Conservation (phyloP, 2,797 vertebrate species). For the Phalloptychus januarius region DNA sequence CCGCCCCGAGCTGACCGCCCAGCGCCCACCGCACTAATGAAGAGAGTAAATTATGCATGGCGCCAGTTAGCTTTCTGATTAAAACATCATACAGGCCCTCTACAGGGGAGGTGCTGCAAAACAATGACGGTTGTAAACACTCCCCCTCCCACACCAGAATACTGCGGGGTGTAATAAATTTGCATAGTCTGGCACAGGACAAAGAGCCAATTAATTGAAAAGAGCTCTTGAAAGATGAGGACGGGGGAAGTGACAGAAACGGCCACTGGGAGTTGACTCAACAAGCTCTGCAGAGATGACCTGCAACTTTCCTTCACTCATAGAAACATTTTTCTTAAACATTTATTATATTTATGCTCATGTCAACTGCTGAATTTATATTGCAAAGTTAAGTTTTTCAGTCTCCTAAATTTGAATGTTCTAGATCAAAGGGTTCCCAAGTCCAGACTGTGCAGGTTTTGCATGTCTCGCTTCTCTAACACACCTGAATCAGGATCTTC, state of each 20-base stretch:
- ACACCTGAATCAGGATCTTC: no score
- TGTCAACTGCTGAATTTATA: slow-evolving; percentile 98
- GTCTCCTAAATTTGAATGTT: background rate
- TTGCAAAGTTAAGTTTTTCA: background rate
- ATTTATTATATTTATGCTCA: slow-evolving; percentile 69
- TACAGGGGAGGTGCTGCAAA: slow-evolving; percentile 87
- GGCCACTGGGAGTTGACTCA: slow-evolving; percentile 89
- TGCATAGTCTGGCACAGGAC: slow-evolving; percentile 97
- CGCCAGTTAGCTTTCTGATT: slow-evolving; percentile 96
- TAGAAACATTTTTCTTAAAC: slow-evolving; percentile 5
- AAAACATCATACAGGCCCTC: slow-evolving; percentile 94
- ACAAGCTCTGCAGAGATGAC: slow-evolving; percentile 75
- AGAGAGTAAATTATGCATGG: slow-evolving; percentile 85
- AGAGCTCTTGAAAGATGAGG: slow-evolving; percentile 85
- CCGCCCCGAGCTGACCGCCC: slow-evolving; percentile 73
- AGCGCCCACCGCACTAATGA: slow-evolving; percentile 77
- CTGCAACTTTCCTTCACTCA: slow-evolving; percentile 16
- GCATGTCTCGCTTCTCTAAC: no score
- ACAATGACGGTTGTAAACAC: slow-evolving; percentile 95
- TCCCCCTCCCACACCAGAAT: slow-evolving; percentile 85
- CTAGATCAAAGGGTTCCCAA: background rate
- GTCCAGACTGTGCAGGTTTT: no score
- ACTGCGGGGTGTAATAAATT: slow-evolving; percentile 95
- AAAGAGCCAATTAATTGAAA: slow-evolving; percentile 99
- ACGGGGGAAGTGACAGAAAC: slow-evolving; percentile 88